phyloP scores from a whole-genome alignment of 64 coral and sea anemone species.

The Montipora foliosa region DNA sequence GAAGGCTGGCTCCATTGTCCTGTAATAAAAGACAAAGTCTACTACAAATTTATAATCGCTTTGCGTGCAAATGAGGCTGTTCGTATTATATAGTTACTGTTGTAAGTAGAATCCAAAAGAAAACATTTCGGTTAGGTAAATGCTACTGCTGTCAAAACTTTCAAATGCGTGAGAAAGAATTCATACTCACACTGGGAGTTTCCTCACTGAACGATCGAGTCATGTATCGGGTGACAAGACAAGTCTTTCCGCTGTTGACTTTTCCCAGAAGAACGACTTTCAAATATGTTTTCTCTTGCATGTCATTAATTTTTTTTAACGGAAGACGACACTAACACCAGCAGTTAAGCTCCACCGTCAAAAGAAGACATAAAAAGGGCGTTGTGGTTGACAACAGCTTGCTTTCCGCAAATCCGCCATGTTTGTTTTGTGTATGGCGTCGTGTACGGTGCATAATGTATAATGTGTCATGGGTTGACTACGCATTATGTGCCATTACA shows the following conservation, averaged over 20 bases:
- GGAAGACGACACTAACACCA: not conserved
- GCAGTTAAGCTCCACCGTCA: not conserved
- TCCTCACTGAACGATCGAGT: conserved; percentile 97
- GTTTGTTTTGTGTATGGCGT: not conserved
- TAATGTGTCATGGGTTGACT: not conserved
- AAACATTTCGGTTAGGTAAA: not conserved
- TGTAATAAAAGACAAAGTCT: no score
- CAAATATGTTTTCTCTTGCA: conserved; percentile 99
- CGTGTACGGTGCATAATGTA: conserved; percentile 27
- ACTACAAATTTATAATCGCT: not conserved
- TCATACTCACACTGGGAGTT: conserved; percentile 86
- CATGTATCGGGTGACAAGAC: conserved; percentile 95
- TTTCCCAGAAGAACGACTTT: conserved; percentile 99
- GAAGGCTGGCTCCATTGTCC: no score
- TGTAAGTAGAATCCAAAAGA: no score
- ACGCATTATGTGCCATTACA: no score
- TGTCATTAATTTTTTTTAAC: conserved; percentile 35
- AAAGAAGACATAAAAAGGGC: conserved; percentile 1
- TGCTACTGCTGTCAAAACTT: not conserved
- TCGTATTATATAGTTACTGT: not conserved
- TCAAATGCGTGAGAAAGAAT: not conserved
- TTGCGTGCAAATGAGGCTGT: not conserved
- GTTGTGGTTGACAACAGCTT: not conserved
- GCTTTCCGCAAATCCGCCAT: conserved; percentile 10
- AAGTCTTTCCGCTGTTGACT: conserved; percentile 99